These are phyloP conservation scores for Pemphigus obesinymphae DNA, from an alignment of 1,140 invertebrate genomes.

Conservation along the genomic window DNA sequence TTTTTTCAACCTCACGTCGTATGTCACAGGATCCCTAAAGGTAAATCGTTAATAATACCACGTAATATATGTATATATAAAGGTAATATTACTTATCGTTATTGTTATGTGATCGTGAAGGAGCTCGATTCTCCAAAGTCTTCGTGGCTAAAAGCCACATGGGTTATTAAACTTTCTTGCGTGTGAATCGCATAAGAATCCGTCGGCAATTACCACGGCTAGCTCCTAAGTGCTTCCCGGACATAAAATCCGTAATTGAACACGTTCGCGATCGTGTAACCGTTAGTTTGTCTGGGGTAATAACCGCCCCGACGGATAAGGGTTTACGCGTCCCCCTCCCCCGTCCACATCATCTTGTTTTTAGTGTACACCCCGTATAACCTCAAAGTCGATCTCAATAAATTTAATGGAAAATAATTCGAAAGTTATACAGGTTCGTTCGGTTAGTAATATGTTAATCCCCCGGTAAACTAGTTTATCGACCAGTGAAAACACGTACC, in stretches of 20 bases:
- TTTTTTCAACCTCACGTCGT: conserved; percentile 26
- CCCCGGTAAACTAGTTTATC: background rate
- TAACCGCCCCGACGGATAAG: background rate
- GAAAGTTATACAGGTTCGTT: background rate
- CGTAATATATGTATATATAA: background rate
- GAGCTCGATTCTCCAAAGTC: background rate
- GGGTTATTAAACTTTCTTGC: conserved; percentile 27
- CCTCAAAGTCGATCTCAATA: background rate
- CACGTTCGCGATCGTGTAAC: conserved; percentile 24
- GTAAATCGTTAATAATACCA: background rate
- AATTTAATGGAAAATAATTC: background rate
- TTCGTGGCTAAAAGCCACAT: conserved; percentile 4
- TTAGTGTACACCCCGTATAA: background rate
- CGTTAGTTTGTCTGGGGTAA: background rate
- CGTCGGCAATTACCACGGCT: background rate
- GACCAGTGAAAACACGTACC: background rate
- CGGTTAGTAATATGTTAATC: background rate
- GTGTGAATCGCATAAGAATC: conserved; percentile 11
- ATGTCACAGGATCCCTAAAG: conserved; percentile 29
- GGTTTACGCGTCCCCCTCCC: background rate
- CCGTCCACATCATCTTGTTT: background rate
- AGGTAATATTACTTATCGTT: background rate
- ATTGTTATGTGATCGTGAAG: background rate
- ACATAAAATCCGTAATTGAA: conserved; percentile 39
- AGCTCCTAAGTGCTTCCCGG: conserved; percentile 20